phyloP scores from a whole-genome alignment of 1,140 invertebrate species.

The Pseudomyrmex concolor region DNA sequence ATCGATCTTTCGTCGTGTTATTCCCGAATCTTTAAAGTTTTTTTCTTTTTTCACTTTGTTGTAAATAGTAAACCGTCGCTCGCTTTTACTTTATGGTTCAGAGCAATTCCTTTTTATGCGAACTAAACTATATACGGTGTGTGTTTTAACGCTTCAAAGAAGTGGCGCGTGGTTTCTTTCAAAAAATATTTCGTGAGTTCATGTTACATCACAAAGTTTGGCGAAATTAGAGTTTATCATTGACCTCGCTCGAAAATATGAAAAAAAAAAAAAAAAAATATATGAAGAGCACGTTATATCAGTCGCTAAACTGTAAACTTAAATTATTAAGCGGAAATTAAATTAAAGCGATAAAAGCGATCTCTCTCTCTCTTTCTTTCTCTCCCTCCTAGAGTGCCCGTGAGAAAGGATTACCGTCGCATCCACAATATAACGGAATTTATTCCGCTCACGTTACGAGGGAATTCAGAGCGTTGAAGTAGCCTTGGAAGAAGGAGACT shows the following conservation, averaged over 20 bases:
- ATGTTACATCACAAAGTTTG: neutral
- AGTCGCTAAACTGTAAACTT: neutral
- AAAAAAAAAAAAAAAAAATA: neutral
- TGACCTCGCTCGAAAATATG: neutral
- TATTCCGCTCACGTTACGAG: slow-evolving; percentile 5
- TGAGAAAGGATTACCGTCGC: neutral
- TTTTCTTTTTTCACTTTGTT: neutral
- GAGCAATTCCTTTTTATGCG: neutral
- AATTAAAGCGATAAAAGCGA: neutral
- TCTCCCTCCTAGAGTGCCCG: no score
- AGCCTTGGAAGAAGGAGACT: slow-evolving; percentile 30
- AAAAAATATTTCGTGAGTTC: neutral
- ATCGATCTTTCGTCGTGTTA: slow-evolving; percentile 21
- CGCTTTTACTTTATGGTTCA: neutral
- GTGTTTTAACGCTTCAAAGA: neutral
- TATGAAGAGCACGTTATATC: neutral
- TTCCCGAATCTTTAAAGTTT: neutral
- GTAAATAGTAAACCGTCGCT: slow-evolving; percentile 1
- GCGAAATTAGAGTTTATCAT: neutral
- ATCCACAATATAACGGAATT: slow-evolving; percentile 27
- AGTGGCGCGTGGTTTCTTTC: neutral
- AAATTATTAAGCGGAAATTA: neutral
- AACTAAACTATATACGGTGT: no score
- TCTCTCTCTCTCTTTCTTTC: no score
- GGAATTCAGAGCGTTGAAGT: slow-evolving; percentile 17